Evolutionary conservation across 2,888 invertebrate genomes (phyloP).

Genomic region (Chymomyza caudatula): DNA sequence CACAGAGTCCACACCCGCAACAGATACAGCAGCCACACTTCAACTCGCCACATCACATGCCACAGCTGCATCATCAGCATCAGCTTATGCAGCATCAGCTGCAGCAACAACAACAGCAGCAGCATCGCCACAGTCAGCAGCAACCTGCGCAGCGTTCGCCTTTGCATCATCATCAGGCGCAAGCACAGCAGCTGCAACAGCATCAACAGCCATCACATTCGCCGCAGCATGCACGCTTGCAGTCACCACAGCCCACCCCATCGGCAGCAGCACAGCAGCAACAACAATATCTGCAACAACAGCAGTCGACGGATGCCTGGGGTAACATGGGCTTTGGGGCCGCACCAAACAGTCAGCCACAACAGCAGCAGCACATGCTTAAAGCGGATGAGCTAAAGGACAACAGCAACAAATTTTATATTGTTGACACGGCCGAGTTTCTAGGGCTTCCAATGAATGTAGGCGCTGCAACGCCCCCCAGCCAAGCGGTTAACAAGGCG

Average conservation of each 20-base stretch:
- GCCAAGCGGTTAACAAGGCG: slow-evolving; percentile 7
- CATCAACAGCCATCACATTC: slow-evolving; percentile 72
- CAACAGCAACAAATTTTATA: slow-evolving; percentile 75
- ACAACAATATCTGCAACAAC: slow-evolving; percentile 56
- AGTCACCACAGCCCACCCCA: slow-evolving; percentile 65
- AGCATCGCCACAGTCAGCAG: slow-evolving; percentile 66
- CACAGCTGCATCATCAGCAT: slow-evolving; percentile 69
- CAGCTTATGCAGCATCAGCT: slow-evolving; percentile 65
- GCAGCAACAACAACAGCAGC: slow-evolving; percentile 65
- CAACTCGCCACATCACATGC: slow-evolving; percentile 71
- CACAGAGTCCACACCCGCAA: slow-evolving; percentile 63
- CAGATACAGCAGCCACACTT: slow-evolving; percentile 65
- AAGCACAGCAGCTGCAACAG: slow-evolving; percentile 67
- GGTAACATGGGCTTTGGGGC: slow-evolving; percentile 60
- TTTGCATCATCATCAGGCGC: slow-evolving; percentile 69
- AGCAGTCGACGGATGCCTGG: slow-evolving; percentile 55
- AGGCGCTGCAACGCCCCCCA: slow-evolving; percentile 46
- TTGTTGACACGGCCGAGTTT: slow-evolving; percentile 77
- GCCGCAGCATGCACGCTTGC: slow-evolving; percentile 59
- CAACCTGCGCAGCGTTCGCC: slow-evolving; percentile 63
- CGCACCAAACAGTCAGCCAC: slow-evolving; percentile 53
- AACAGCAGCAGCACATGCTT: slow-evolving; percentile 50
- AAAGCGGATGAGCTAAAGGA: slow-evolving; percentile 67
- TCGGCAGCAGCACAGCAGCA: slow-evolving; percentile 37
- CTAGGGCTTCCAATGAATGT: slow-evolving; percentile 77